Conservation (phyloP, 1,140 invertebrate species). For the Lasaia peninsularis region DNA sequence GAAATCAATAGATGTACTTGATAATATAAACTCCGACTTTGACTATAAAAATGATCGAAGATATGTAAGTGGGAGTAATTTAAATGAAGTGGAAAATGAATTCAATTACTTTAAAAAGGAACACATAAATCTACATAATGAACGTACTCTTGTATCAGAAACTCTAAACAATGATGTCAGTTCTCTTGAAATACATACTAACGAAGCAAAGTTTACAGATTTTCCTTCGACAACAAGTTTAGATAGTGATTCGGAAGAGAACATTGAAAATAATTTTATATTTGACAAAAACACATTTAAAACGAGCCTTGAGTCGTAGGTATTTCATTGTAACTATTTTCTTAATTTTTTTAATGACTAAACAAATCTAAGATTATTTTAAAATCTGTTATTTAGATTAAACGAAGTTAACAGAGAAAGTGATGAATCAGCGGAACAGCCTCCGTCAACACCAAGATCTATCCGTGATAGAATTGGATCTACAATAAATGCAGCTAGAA, state of each 20-base stretch:
- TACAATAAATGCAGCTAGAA: slow-evolving; percentile 39
- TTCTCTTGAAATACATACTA: slow-evolving; percentile 31
- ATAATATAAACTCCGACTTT: slow-evolving; percentile 36
- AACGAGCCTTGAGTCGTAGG: slow-evolving; percentile 60
- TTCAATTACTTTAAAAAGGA: slow-evolving; percentile 4
- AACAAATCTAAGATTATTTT: not conserved
- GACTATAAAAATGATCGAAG: slow-evolving; percentile 31
- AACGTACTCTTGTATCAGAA: slow-evolving; percentile 26
- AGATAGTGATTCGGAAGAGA: slow-evolving; percentile 34
- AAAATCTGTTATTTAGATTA: slow-evolving; percentile 36
- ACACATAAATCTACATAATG: slow-evolving; percentile 14
- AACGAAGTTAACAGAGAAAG: slow-evolving; percentile 42
- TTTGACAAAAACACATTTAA: slow-evolving; percentile 35
- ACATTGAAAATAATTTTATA: slow-evolving; percentile 25
- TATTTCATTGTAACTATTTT: slow-evolving; percentile 22
- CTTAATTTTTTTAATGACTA: not conserved
- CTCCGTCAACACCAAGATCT: slow-evolving; percentile 33
- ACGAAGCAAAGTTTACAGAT: slow-evolving; percentile 36
- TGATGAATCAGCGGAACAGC: slow-evolving; percentile 37
- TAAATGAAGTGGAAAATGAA: slow-evolving; percentile 31
- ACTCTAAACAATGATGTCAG: slow-evolving; percentile 32
- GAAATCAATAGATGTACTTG: slow-evolving; percentile 50
- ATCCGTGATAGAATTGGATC: slow-evolving; percentile 47
- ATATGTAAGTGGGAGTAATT: slow-evolving; percentile 37
- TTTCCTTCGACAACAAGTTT: slow-evolving; percentile 24